Evolutionary conservation across 2,888 invertebrate genomes (phyloP).

Genomic region (Napeogenes sylphis): DNA sequence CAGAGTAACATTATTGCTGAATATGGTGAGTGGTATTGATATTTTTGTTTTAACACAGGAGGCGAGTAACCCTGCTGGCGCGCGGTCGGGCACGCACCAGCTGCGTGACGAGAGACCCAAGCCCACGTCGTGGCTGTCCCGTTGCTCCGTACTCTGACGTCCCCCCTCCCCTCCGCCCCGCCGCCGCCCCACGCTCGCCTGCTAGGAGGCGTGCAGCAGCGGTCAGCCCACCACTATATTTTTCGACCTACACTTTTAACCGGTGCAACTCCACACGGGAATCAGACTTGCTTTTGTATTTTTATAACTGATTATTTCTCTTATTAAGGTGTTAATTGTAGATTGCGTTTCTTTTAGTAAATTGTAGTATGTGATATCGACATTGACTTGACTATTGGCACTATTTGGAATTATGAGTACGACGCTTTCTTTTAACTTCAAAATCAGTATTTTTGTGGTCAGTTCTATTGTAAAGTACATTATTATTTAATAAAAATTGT

Average conservation of each 20-base stretch:
- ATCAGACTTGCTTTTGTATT: constrained; percentile 75
- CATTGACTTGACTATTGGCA: constrained; percentile 18
- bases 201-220: constrained; percentile 32
- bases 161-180: constrained; percentile 30
- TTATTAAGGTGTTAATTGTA: constrained; percentile 32
- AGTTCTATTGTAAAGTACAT: constrained; percentile 59
- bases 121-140: constrained; percentile 90
- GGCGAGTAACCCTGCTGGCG: constrained; percentile 89
- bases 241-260: constrained; percentile 64
- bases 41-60: constrained; percentile 75
- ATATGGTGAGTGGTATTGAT: not conserved
- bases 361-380: constrained; percentile 22
- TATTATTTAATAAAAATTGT: constrained; percentile 54
- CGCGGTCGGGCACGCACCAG: constrained; percentile 85
- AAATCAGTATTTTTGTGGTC: constrained; percentile 65
- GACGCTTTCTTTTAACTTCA: constrained; percentile 22
- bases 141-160: constrained; percentile 93
- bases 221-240: constrained; percentile 62
- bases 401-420: constrained; percentile 21
- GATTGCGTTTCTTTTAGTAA: constrained; percentile 24
- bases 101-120: constrained; percentile 88
- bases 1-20: too few relatives aligned
- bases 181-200: constrained; percentile 33
- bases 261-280: constrained; percentile 58
- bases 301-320: constrained; percentile 66